These are phyloP conservation scores for Diceros bicornis DNA, from an alignment of 2,797 vertebrate genomes.

Conservation along the genomic window DNA sequence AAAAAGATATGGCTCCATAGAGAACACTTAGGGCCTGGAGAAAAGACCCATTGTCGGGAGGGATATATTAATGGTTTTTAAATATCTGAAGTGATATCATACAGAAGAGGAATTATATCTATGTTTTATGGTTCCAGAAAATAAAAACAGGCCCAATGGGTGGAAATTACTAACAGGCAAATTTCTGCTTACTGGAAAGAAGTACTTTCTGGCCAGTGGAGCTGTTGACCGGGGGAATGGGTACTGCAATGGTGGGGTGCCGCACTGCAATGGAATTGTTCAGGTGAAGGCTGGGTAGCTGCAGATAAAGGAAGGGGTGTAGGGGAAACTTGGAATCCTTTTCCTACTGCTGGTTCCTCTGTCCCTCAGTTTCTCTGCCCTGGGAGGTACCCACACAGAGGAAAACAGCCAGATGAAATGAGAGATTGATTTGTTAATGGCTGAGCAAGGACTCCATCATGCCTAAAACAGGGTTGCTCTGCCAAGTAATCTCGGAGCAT, in stretches of 20 bases:
- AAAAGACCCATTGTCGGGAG: background rate
- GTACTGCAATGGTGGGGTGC: rapidly evolving
- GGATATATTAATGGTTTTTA: background rate
- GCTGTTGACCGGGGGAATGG: background rate
- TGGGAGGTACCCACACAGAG: too few species aligned
- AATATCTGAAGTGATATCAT: background rate
- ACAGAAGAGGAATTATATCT: background rate
- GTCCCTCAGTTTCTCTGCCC: background rate
- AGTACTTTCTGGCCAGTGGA: background rate
- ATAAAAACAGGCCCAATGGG: background rate
- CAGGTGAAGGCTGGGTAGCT: background rate
- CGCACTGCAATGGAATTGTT: rapidly evolving
- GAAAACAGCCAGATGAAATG: background rate
- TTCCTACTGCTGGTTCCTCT: background rate
- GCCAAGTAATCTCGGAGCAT: background rate
- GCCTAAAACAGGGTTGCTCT: background rate
- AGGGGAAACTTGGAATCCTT: background rate
- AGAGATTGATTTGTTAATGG: background rate
- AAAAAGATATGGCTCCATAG: background rate
- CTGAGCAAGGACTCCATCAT: background rate
- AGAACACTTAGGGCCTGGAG: background rate
- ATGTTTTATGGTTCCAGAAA: slow-evolving; percentile 16
- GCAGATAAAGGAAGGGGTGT: background rate
- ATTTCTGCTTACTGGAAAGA: background rate
- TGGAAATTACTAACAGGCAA: background rate